Evolutionary conservation across 2,888 invertebrate genomes (phyloP), one percentile per base, ranked within the genome.

Genomic region (Trachelus troglodyta): DNA sequence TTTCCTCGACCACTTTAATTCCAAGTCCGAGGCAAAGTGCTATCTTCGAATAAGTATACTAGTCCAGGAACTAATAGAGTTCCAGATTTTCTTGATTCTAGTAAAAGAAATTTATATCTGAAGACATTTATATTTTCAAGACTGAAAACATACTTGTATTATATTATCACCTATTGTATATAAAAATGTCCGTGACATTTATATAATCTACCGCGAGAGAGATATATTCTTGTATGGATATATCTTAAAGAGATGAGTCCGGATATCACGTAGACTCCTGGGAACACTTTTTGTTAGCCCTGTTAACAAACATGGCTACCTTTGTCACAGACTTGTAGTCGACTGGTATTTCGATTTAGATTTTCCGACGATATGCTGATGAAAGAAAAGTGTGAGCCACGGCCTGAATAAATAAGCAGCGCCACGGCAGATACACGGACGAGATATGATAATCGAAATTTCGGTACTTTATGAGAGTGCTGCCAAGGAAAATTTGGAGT

Each of bases 381-480:
- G 56, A 56, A 56, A 56, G 56, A 56, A 56, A 56, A 56, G 23
- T 56, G 56, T 56, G 56, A 56, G 56, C 56, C 56, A 56, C 23
- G 56, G 56, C 23, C 56, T 56, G 56, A 56, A 56, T 56, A 56
- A 56, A 56, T 56, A 56, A 56, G 23, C 56, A 56, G 56, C 9
- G 11, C 35, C 12, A 78, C 78, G 79, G 79, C 79, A 81, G 83
- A 83, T 83, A 77, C 83, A 82, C 83, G 84, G 79, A 74, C 75
- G 69, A 84, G 82, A 83, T 83, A 83, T 82, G 81, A 84, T 82
- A 81, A 83, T 84, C 83, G 81, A 83, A 83, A 82, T 76, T 78
- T 73, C 69, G 71, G 76, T 79, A 80, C 79, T 81, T 78, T 80
- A 82, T 78, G 80, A 79, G 79, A 78, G 79, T 81, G 74, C 74